Base-by-base conservation (phyloP, 2,888 invertebrate genomes). In the Octonoba sinensis region DNA sequence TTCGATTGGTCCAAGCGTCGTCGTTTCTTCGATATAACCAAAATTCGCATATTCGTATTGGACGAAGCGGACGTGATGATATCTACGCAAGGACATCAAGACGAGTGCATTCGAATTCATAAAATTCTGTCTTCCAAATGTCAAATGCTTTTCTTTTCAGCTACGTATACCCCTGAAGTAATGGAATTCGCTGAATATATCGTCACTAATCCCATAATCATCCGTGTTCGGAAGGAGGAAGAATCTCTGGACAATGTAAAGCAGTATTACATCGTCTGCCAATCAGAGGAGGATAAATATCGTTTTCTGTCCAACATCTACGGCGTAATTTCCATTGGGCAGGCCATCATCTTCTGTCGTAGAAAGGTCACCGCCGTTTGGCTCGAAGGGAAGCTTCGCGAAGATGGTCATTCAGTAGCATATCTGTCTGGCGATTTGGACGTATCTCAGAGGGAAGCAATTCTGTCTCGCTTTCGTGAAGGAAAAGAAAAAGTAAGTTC, bases 41-140 rank as follows among this genome's bases (percentile, higher is more conserved):
- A 95, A 89, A 93, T 99, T 70, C 91, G 90, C 70, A 71, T 97
- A 20, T 97, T 99, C 90, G 98, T 99, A 12, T 90, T 99, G 85
- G 99, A 99, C 89, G 99, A 99, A 90, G 99, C 99, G 4, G 99
- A 99, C 91, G 96, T 99, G 0, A 99, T 99, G 99, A 99, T 99
- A 86, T 96, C 95, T 20, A 94, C 96, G 22, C 98, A 99, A 89
- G 99, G 99, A 0, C 98, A 99, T 89, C 96, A 96, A 88, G 98
- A 99, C 89, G 96, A 97, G 87, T 97, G 97, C 86, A 94, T 97
- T 85, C 92, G 96, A 77, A 96, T 99, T 86, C 96, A 98, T 88
- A 92, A 92, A 88, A 90, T 91, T 85, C 89, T 96, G 83, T 91
- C 92, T 16, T 87, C 90, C 70, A 91, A 92, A 70, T 98, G 97